A percentile compares a stretch with the other conserved stretches of the same genome.
Evolutionary conservation across 2,797 vertebrate genomes (phyloP).

Genomic region (Oreochromis mossambicus): DNA sequence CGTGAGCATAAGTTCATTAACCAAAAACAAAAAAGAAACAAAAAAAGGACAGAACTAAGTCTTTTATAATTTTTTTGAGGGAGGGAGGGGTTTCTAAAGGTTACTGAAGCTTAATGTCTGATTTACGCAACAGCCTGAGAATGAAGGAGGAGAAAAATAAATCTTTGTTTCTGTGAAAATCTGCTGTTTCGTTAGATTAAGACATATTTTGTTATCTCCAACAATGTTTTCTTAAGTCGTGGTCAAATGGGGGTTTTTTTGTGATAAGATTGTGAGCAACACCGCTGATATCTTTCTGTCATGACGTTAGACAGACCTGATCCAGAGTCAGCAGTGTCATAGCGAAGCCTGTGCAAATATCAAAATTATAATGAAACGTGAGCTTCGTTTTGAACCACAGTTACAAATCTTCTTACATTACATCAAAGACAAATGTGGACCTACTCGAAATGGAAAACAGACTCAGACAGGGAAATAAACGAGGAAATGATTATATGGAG

Average conservation of each 20-base stretch:
- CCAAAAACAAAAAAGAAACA: background rate
- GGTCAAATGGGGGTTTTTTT: background rate
- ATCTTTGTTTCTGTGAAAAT: background rate
- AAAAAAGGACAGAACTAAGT: background rate
- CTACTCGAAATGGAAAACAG: constrained; percentile 29
- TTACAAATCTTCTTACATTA: background rate
- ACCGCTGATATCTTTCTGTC: background rate
- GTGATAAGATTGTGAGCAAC: background rate
- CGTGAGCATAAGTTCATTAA: background rate
- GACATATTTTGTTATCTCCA: background rate
- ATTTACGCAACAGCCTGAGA: background rate
- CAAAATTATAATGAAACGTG: background rate
- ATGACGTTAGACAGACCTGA: background rate
- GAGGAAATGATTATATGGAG: constrained; percentile 38
- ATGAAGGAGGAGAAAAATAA: background rate
- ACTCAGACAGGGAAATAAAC: constrained; percentile 3
- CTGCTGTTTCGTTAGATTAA: background rate
- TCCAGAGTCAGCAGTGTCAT: background rate
- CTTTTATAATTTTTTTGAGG: background rate
- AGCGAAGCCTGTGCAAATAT: background rate
- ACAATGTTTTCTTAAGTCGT: background rate
- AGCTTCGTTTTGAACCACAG: background rate
- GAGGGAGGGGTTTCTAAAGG: background rate
- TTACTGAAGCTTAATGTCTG: background rate
- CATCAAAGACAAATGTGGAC: constrained; percentile 4